A percentile compares a stretch with the other conserved stretches of the same genome.
These are phyloP conservation scores for Gouania willdenowi DNA, from an alignment of 2,797 vertebrate genomes.

Conservation along the genomic window DNA sequence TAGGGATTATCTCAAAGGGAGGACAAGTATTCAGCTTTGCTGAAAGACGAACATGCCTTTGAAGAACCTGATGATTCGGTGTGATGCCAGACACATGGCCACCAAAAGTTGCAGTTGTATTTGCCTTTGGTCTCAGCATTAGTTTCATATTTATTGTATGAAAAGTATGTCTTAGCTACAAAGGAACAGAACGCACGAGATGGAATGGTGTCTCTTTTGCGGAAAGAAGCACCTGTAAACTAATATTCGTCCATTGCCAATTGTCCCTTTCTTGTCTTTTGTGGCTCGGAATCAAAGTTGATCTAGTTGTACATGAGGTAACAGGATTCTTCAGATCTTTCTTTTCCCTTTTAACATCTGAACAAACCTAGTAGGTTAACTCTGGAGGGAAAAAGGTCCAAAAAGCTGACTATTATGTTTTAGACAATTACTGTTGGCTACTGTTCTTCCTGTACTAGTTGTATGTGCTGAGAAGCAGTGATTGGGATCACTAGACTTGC, in stretches of 20 bases:
- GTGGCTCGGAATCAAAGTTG: neutral
- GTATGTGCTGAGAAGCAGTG: conserved; percentile 54
- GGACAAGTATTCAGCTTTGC: too few species aligned
- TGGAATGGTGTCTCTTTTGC: conserved; percentile 12
- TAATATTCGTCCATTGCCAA: conserved; percentile 1
- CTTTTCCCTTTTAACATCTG: conserved; percentile 34
- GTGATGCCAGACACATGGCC: too few species aligned
- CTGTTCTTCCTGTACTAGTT: conserved; percentile 36
- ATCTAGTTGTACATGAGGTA: conserved; percentile 16
- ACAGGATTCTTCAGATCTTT: conserved; percentile 26
- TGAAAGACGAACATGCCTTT: too few species aligned
- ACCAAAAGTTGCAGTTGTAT: too few species aligned
- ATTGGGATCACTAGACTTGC: conserved; percentile 55
- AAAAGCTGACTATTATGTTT: conserved; percentile 47
- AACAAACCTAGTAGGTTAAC: conserved; percentile 59
- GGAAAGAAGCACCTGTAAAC: neutral
- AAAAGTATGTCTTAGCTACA: too few species aligned
- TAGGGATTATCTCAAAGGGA: too few species aligned
- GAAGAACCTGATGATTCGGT: too few species aligned
- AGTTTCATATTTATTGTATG: too few species aligned
- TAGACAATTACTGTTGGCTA: conserved; percentile 56
- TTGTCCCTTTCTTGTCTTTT: conserved; percentile 1
- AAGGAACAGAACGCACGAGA: too few species aligned
- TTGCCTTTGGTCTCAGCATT: too few species aligned
- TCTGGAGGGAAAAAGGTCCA: conserved; percentile 1